Evolutionary conservation across 1,140 invertebrate genomes (phyloP).

Genomic region (Sinella curviseta): DNA sequence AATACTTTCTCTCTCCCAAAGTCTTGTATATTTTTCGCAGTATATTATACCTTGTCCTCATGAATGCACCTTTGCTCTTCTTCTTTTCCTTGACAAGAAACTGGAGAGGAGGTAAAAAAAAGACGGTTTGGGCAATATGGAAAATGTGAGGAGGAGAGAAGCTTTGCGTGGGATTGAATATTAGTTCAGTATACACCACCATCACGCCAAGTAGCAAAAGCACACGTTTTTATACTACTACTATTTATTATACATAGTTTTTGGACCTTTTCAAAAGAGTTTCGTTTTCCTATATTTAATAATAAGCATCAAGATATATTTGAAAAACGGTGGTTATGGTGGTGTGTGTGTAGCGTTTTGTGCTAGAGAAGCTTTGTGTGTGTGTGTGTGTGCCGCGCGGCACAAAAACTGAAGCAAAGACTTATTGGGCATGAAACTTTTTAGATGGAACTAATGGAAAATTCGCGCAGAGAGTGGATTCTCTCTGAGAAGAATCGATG

Average conservation of each 20-base stretch:
- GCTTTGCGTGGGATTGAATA: constrained; percentile 18
- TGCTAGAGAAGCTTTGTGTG: neutral
- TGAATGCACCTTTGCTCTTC: constrained; percentile 10
- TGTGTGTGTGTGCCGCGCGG: neutral
- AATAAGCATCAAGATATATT: neutral
- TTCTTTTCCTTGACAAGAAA: neutral
- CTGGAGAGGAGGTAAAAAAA: neutral
- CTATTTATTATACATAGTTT: neutral
- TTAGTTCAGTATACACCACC: neutral
- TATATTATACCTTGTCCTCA: too few relatives aligned
- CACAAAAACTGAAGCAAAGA: neutral
- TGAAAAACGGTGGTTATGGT: neutral
- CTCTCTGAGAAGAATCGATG: constrained; percentile 39
- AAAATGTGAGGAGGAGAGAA: neutral
- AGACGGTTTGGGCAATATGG: neutral
- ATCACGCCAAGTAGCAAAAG: neutral
- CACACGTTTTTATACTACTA: neutral
- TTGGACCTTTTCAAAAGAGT: neutral
- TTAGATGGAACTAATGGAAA: constrained; percentile 23
- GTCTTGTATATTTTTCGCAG: too few relatives aligned
- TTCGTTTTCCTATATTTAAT: constrained; percentile 1
- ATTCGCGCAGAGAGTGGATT: neutral
- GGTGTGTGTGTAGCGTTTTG: neutral
- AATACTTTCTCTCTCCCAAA: constrained; percentile 6
- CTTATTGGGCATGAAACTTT: constrained; percentile 21